Percentiles rank a stretch among this genome's conserved stretches.
phyloP scores from a whole-genome alignment of 2,888 invertebrate genomes.

The Drosophila engyochracea region DNA sequence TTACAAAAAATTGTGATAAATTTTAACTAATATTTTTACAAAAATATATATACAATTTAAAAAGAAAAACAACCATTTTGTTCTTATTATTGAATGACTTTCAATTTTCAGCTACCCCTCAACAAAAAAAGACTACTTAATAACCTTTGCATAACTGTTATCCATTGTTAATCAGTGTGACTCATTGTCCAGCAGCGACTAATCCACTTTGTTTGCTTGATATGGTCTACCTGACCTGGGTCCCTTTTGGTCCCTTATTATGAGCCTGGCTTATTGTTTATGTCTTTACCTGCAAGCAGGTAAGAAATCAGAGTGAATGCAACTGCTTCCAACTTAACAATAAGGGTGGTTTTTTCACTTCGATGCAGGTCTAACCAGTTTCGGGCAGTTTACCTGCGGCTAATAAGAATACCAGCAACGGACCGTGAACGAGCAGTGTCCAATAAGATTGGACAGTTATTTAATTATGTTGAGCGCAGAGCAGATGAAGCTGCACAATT shows the following conservation, averaged over 20 bases:
- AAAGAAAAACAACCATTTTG: slow-evolving; percentile 32
- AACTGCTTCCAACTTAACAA: slow-evolving; percentile 39
- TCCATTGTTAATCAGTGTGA: slow-evolving; percentile 64
- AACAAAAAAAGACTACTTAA: slow-evolving; percentile 16
- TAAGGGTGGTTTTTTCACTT: slow-evolving; percentile 61
- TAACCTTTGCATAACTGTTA: slow-evolving; percentile 40
- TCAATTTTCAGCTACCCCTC: slow-evolving; percentile 38
- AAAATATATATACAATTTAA: slow-evolving; percentile 55
- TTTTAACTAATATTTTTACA: slow-evolving; percentile 63
- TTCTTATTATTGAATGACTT: slow-evolving; percentile 42
- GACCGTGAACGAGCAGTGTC: slow-evolving; percentile 27
- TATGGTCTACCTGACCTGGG: slow-evolving; percentile 32
- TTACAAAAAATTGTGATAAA: slow-evolving; percentile 78
- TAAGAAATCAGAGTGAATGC: slow-evolving; percentile 44
- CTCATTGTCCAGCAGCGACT: slow-evolving; percentile 51
- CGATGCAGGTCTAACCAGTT: slow-evolving; percentile 59
- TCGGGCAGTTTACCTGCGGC: slow-evolving; percentile 20
- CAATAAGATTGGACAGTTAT: slow-evolving; percentile 58
- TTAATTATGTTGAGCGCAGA: slow-evolving; percentile 20
- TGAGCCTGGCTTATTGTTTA: slow-evolving; percentile 50
- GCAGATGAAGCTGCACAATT: slow-evolving; percentile 15
- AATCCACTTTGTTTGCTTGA: slow-evolving; percentile 50
- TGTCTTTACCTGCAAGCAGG: slow-evolving; percentile 69
- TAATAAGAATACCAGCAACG: slow-evolving; percentile 30
- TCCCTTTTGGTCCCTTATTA: slow-evolving; percentile 16